Base-by-base conservation (phyloP, 1,140 invertebrate genomes). In the Drosophila paulistorum region DNA sequence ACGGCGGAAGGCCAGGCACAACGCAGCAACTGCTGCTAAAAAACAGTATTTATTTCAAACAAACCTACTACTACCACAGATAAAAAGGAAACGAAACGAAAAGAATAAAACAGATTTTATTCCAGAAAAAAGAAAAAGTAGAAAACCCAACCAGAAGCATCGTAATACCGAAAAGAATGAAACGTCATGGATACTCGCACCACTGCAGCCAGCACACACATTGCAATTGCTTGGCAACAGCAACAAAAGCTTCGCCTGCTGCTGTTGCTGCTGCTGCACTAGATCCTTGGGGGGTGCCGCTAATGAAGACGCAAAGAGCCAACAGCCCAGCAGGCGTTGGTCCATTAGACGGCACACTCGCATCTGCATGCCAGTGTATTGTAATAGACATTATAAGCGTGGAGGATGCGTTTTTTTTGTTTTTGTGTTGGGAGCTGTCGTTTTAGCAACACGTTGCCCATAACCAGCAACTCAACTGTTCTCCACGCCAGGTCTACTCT, bases 291-390 rank as follows among this genome's bases (percentile, higher is more conserved):
- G 71, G 69, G 71, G 74, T 67, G 84, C 79, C 86, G 86, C 82
- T 86, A 90, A 86, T 90, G 86, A 86, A 90, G 86, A 83, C 81
- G 86, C 82, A 82, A 86, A 90, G 79, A 86, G 86, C 65, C 77
- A 78, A 55, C 48, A 63, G 61, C 65, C 63, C 60, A 63, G 55
- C 62, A 58, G 59, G 42, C n/a, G 14, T 58, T 58, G 3, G 13
- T 35, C 57, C 57, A 59, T 59, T 39, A 58, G 64, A 74, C 37
- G 60, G 54, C 35, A 51, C 57, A 69, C 62, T 65, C 42, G 67
- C 45, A 59, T 68, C 68, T 68, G 65, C 59, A 76, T 54, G 80
- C 61, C 71, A 76, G 76, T 39, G 11, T 75, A 86, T 86, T 86
- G 72, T 89, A 87, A 87, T 87, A 86, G 83, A 86, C 87, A 86